A percentile compares a stretch with the other conserved stretches of the same genome.
phyloP scores from a whole-genome alignment of 2,113 vertebrate genomes.

The Neodontobutis hainanensis region DNA sequence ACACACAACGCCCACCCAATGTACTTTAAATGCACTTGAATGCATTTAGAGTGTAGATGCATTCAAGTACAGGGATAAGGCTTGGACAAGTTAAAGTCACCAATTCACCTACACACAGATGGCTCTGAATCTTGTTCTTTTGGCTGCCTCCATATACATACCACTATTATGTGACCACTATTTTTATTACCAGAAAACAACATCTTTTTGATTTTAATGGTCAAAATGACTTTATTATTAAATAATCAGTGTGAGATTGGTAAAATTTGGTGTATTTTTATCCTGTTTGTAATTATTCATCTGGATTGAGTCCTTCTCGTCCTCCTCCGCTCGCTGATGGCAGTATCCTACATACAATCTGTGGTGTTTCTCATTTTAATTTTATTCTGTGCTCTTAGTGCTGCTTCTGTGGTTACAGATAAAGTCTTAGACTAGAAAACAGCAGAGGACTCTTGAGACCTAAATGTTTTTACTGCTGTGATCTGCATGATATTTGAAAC shows the following conservation, averaged over 20 bases:
- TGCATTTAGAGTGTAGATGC: too few relatives aligned
- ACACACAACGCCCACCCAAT: too few relatives aligned
- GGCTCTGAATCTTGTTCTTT: too few relatives aligned
- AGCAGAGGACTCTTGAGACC: background rate
- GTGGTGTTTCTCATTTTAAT: slow-evolving; percentile 30
- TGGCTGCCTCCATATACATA: too few relatives aligned
- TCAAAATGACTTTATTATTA: too few relatives aligned
- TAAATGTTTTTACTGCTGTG: background rate
- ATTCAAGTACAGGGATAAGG: too few relatives aligned
- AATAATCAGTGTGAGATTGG: background rate
- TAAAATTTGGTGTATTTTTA: background rate
- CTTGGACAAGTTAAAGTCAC: too few relatives aligned
- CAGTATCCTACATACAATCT: slow-evolving; percentile 46
- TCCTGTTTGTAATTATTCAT: background rate
- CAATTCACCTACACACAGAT: too few relatives aligned
- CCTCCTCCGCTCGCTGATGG: slow-evolving; percentile 42
- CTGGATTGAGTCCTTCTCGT: slow-evolving; percentile 2
- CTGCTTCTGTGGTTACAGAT: background rate
- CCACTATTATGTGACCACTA: too few relatives aligned
- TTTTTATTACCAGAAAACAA: too few relatives aligned
- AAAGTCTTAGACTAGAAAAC: slow-evolving; percentile 5
- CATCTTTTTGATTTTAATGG: too few relatives aligned
- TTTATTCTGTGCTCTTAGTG: slow-evolving; percentile 6
- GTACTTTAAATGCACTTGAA: too few relatives aligned
- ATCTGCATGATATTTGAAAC: background rate